These are phyloP conservation scores for Cyclophora punctaria DNA, from an alignment of 2,888 invertebrate genomes.

Conservation along the genomic window DNA sequence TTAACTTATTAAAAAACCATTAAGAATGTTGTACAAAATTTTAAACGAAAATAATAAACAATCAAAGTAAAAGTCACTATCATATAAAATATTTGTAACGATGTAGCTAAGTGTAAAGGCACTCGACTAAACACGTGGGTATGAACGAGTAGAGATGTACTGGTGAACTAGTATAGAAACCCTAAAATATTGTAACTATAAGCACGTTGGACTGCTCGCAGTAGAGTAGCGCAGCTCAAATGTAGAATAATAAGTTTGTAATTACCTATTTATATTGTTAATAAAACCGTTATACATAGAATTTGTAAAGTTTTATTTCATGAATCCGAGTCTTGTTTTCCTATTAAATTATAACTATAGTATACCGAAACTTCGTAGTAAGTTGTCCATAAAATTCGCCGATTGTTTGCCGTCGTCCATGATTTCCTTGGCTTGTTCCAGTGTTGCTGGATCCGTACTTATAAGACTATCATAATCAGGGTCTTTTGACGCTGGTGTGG, in stretches of 20 bases:
- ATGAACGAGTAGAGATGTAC: constrained; percentile 33
- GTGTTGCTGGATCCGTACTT: constrained; percentile 18
- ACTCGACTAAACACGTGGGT: constrained; percentile 6
- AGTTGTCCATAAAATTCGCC: constrained; percentile 17
- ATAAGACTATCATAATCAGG: constrained; percentile 17
- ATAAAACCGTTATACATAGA: constrained; percentile 73
- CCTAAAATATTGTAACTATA: constrained; percentile 27
- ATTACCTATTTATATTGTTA: constrained; percentile 75
- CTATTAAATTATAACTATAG: too few species aligned
- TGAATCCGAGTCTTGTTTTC: too few species aligned
- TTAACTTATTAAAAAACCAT: constrained; percentile 23
- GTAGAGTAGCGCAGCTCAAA: constrained; percentile 74
- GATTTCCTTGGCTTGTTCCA: constrained; percentile 29
- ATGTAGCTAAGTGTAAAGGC: constrained; percentile 6
- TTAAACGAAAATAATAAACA: constrained; percentile 33
- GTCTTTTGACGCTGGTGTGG: too few species aligned
- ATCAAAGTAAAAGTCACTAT: constrained; percentile 23
- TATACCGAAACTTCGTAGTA: constrained; percentile 9
- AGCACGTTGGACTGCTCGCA: constrained; percentile 71
- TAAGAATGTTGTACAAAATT: constrained; percentile 40
- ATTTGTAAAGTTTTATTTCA: constrained; percentile 24
- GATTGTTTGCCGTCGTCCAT: constrained; percentile 32
- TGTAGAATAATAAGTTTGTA: constrained; percentile 70
- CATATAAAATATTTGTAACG: constrained; percentile 22
- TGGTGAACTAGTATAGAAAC: constrained; percentile 52